Conservation (phyloP, 2,113 vertebrate species). For the Crotalus viridis region DNA sequence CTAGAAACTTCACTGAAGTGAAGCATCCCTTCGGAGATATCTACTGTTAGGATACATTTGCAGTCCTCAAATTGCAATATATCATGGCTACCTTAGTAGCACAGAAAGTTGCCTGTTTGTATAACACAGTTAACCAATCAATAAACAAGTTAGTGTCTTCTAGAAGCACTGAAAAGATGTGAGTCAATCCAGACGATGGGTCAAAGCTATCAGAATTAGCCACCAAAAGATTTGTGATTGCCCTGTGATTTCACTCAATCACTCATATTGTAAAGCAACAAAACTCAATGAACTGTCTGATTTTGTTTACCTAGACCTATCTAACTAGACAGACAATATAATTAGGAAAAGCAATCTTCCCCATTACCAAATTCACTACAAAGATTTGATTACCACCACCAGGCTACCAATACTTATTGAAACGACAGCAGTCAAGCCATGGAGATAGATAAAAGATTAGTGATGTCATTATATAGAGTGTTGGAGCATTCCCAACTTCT, state of each 20-base stretch:
- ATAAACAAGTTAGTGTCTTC: background rate
- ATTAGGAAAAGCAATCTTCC: background rate
- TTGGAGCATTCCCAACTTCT: background rate
- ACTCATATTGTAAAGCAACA: background rate
- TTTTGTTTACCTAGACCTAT: background rate
- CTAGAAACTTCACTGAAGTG: background rate
- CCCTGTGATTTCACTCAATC: background rate
- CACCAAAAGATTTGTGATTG: background rate
- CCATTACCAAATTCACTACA: background rate
- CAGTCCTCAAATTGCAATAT: background rate
- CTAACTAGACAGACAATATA: background rate
- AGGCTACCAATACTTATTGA: background rate
- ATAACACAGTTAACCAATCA: background rate
- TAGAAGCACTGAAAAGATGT: background rate
- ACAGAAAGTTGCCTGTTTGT: background rate
- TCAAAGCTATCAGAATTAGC: background rate
- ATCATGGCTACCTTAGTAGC: background rate
- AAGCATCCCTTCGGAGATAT: background rate
- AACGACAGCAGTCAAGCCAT: background rate
- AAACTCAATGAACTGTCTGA: background rate
- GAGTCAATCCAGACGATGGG: background rate
- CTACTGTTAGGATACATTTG: background rate
- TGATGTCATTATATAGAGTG: background rate
- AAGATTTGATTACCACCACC: background rate
- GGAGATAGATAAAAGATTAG: background rate